These are phyloP conservation scores for Arizona elegans DNA, from an alignment of 2,113 vertebrate genomes.

Conservation along the genomic window DNA sequence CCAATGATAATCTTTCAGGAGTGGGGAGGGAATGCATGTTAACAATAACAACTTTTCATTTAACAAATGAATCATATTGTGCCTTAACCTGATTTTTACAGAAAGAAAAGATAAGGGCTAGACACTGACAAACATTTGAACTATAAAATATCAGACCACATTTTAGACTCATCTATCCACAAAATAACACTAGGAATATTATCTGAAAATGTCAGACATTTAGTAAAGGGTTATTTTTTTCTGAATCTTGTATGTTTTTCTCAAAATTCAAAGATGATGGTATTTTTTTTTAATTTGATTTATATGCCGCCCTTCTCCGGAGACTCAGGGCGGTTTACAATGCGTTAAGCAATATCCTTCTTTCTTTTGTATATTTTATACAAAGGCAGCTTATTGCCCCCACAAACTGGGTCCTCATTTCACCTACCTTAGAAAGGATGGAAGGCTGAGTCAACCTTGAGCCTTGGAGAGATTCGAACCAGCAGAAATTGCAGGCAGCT, in stretches of 20 bases:
- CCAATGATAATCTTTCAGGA: neutral
- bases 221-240: neutral
- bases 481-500: too few relatives aligned
- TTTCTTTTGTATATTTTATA: too few relatives aligned
- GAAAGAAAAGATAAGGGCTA: neutral
- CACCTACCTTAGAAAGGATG: too few relatives aligned
- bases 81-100: neutral
- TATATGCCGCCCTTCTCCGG: too few relatives aligned
- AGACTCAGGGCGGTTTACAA: too few relatives aligned
- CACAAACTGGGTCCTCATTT: too few relatives aligned
- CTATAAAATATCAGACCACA: neutral
- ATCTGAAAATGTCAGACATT: neutral
- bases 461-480: too few relatives aligned
- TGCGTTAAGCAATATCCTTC: too few relatives aligned
- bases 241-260: neutral
- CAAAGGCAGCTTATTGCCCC: too few relatives aligned
- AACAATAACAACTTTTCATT: neutral
- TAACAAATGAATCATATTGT: neutral
- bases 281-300: too few relatives aligned
- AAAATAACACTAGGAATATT: neutral
- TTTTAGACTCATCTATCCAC: neutral
- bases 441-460: too few relatives aligned
- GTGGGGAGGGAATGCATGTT: neutral
- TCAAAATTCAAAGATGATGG: rapidly evolving
- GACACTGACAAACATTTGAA: neutral